A percentile compares a stretch with the other conserved stretches of the same genome.
Evolutionary conservation across 2,888 invertebrate genomes (phyloP).

Genomic region (Coelinius sp.): DNA sequence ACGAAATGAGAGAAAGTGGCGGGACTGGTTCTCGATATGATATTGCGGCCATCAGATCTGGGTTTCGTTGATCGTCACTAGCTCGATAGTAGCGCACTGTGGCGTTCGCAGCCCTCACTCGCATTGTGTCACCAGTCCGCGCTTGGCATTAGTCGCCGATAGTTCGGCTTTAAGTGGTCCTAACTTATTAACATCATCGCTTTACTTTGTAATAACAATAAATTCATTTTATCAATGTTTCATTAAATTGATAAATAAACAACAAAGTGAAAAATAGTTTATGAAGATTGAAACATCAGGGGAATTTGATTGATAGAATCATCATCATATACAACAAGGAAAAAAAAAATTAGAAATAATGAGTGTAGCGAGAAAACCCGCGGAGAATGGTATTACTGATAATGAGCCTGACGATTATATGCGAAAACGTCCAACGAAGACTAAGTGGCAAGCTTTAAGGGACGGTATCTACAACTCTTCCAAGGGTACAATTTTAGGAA

Average conservation of each 20-base stretch:
- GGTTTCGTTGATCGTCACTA: background rate
- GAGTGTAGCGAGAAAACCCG: constrained; percentile 54
- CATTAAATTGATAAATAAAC: background rate
- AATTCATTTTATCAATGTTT: background rate
- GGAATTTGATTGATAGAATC: background rate
- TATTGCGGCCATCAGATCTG: background rate
- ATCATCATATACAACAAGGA: background rate
- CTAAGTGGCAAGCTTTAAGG: constrained; percentile 59
- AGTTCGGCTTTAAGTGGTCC: constrained; percentile 47
- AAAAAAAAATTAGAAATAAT: constrained; percentile 47
- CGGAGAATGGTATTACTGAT: constrained; percentile 55
- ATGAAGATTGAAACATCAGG: background rate
- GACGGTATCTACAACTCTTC: constrained; percentile 73
- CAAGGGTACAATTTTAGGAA: constrained; percentile 76
- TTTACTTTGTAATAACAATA: too few species aligned
- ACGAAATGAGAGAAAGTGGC: background rate
- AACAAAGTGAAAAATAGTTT: background rate
- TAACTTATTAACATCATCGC: constrained; percentile 15
- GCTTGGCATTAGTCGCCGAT: constrained; percentile 55
- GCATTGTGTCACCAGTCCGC: constrained; percentile 1
- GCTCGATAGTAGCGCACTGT: constrained; percentile 22
- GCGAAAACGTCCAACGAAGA: constrained; percentile 57
- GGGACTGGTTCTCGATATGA: background rate
- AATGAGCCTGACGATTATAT: constrained; percentile 55
- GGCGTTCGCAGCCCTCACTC: constrained; percentile 12